Percentiles rank a stretch among this genome's conserved stretches.
Evolutionary conservation across 1,140 invertebrate genomes (phyloP).

Genomic region (Mamestra configurata): DNA sequence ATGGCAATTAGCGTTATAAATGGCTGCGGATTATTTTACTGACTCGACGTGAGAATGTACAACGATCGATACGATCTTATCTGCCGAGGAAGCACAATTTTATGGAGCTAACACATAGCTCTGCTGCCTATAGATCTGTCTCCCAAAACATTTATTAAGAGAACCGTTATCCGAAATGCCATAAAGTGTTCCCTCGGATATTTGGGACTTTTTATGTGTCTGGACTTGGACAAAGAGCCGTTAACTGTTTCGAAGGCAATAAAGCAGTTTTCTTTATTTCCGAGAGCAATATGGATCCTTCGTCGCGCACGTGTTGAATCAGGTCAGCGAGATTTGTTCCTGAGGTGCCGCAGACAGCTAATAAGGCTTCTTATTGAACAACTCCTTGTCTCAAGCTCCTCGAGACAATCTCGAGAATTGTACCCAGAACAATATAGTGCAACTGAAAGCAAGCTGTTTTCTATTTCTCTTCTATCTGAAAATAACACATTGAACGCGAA

Average conservation of each 20-base stretch:
- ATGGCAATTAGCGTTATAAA: conserved; percentile 25
- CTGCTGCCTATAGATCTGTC: not conserved
- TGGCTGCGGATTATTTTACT: not conserved
- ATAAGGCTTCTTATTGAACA: conserved; percentile 6
- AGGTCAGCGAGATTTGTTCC: conserved; percentile 62
- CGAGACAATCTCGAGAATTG: no score
- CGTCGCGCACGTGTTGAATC: conserved; percentile 69
- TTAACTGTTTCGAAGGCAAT: conserved; percentile 71
- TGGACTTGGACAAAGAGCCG: conserved; percentile 74
- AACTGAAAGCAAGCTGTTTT: conserved; percentile 6
- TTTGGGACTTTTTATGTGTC: conserved; percentile 78
- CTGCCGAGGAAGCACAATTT: not conserved
- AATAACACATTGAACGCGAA: conserved; percentile 20
- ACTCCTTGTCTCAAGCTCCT: not conserved
- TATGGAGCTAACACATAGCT: not conserved
- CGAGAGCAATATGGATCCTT: conserved; percentile 51
- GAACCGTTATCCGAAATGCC: conserved; percentile 63
- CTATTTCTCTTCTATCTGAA: conserved; percentile 7
- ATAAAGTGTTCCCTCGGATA: conserved; percentile 68
- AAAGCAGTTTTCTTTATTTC: conserved; percentile 67
- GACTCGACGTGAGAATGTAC: not conserved
- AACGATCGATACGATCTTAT: conserved; percentile 21
- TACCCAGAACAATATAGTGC: not conserved
- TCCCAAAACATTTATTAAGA: conserved; percentile 55
- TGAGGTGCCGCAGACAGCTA: conserved; percentile 3